phyloP scores from a whole-genome alignment of 2,888 invertebrate species.

The Pteria penguin region DNA sequence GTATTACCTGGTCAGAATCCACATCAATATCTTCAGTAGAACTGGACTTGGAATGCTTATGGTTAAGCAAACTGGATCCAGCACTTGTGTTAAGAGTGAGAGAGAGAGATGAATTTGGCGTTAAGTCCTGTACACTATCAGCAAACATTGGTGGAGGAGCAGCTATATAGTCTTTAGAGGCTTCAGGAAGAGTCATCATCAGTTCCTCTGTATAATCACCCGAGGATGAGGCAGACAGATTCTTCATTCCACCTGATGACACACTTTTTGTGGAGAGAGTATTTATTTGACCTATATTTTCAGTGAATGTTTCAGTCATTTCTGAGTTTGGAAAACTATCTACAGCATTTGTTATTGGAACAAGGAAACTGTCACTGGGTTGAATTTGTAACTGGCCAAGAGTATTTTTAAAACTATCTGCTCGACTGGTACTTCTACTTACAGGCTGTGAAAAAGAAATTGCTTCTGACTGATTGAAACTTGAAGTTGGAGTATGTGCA shows the following conservation, averaged over 20 bases:
- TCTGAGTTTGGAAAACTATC: not conserved
- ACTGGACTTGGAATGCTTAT: not conserved
- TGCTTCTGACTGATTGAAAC: slow-evolving; percentile 30
- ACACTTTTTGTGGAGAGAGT: not conserved
- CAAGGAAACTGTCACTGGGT: slow-evolving; percentile 31
- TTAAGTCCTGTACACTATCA: slow-evolving; percentile 36
- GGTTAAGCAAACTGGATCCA: not conserved
- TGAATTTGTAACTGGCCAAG: slow-evolving; percentile 59
- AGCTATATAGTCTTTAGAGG: slow-evolving; percentile 53
- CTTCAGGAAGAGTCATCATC: slow-evolving; percentile 38
- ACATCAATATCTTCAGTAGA: slow-evolving; percentile 12
- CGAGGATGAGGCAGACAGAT: not conserved
- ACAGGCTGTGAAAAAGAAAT: slow-evolving; percentile 49
- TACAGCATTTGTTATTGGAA: not conserved
- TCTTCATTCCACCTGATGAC: not conserved
- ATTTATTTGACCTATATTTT: slow-evolving; percentile 9
- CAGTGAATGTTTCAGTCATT: slow-evolving; percentile 28
- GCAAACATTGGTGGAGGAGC: slow-evolving; percentile 58
- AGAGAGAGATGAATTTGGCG: slow-evolving; percentile 15
- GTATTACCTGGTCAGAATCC: slow-evolving; percentile 27
- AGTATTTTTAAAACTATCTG: slow-evolving; percentile 69
- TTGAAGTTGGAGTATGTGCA: slow-evolving; percentile 36
- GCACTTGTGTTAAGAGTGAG: slow-evolving; percentile 4
- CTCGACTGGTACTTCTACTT: slow-evolving; percentile 64
- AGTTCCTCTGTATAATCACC: slow-evolving; percentile 21